phyloP scores from a whole-genome alignment of 2,113 vertebrate species.

The Aegotheles bennettii region DNA sequence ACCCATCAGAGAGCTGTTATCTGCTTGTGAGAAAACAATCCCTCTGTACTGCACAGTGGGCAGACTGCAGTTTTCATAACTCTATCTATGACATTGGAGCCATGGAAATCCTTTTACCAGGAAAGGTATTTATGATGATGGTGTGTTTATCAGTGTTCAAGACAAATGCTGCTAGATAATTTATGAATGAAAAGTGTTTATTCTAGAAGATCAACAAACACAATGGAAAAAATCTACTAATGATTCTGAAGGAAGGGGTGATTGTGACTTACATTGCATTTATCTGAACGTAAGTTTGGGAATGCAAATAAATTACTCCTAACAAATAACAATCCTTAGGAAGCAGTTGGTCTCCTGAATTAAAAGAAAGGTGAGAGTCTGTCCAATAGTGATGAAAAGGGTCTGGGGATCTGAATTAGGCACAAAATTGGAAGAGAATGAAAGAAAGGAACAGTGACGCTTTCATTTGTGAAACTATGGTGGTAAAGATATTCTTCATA shows the following conservation, averaged over 20 bases:
- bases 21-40: not conserved
- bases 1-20: not conserved
- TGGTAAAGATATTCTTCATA: not conserved
- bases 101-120: not conserved
- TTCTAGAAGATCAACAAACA: not conserved
- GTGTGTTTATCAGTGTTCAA: not conserved
- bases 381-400: not conserved
- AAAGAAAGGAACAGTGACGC: not conserved
- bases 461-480: not conserved
- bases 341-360: not conserved
- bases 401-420: not conserved
- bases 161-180: not conserved
- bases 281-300: not conserved
- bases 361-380: not conserved
- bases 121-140: not conserved
- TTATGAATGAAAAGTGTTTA: not conserved
- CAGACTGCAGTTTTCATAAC: not conserved
- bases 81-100: not conserved
- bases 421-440: not conserved
- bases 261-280: not conserved
- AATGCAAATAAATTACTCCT: not conserved
- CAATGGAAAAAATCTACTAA: not conserved
- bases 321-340: not conserved
- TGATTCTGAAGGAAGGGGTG: not conserved
- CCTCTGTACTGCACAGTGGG: not conserved